These are phyloP conservation scores for Lepidonotus clava DNA, from an alignment of 2,888 invertebrate genomes.

Conservation along the genomic window DNA sequence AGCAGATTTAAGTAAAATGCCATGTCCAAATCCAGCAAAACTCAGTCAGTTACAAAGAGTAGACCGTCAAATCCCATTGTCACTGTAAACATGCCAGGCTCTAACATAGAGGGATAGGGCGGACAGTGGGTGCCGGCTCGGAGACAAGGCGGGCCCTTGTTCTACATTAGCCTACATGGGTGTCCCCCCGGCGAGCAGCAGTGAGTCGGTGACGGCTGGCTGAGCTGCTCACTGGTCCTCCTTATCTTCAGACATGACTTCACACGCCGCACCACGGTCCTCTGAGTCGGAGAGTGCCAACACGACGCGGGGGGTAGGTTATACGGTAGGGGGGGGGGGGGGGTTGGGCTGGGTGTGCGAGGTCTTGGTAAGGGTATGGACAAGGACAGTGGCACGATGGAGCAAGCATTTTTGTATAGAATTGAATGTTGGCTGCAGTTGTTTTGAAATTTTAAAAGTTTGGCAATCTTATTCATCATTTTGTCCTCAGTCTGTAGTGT, in stretches of 20 bases:
- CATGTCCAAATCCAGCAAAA: no score
- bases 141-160: conserved; percentile 10
- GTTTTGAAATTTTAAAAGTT: no score
- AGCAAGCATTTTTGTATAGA: no score
- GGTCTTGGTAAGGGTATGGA: not conserved
- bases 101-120: not conserved
- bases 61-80: not conserved
- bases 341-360: not conserved
- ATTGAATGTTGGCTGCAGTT: no score
- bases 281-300: not conserved
- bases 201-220: not conserved
- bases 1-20: no score
- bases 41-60: no score
- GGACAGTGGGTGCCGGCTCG: not conserved
- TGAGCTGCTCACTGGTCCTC: not conserved
- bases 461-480: no score
- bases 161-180: conserved; percentile 38
- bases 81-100: not conserved
- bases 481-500: no score
- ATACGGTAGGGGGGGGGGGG: not conserved
- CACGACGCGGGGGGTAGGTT: not conserved
- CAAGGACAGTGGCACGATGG: conserved; percentile 4
- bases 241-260: conserved; percentile 31
- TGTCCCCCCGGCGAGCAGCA: conserved; percentile 3
- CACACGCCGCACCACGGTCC: not conserved